Conservation (phyloP, 2,797 vertebrate species). For the Hyperoplus immaculatus region DNA sequence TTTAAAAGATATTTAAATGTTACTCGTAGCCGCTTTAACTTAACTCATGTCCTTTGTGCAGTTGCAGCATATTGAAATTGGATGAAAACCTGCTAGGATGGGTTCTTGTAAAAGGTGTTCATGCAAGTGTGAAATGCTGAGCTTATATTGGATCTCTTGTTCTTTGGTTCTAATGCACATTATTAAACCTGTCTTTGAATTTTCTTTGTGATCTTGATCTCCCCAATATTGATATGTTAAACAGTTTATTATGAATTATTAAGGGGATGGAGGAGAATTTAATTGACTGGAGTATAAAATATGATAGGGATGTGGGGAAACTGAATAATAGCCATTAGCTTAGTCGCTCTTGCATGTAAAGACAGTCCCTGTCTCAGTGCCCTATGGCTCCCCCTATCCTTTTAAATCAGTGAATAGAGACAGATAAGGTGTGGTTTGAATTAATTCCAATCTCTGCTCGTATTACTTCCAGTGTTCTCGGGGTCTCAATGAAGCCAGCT, state of each 20-base stretch:
- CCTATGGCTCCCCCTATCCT: conserved; percentile 39
- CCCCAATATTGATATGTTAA: background rate
- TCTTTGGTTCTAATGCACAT: background rate
- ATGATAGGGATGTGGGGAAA: background rate
- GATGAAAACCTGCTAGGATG: background rate
- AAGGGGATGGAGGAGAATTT: background rate
- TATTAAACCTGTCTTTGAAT: background rate
- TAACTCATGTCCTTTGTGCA: background rate
- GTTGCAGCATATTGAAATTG: background rate
- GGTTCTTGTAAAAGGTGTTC: background rate
- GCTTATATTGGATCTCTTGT: background rate
- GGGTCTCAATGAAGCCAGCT: conserved; percentile 44
- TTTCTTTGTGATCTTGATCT: background rate
- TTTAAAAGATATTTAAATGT: no score
- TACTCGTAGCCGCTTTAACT: background rate
- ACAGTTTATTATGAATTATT: conserved; percentile 6
- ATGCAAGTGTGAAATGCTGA: conserved; percentile 6
- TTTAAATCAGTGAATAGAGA: conserved; percentile 35
- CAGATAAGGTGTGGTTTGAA: conserved; percentile 59
- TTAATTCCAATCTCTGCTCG: conserved; percentile 56
- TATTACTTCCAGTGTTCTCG: conserved; percentile 63
- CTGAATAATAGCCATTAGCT: conserved; percentile 14
- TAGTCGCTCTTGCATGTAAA: conserved; percentile 16
- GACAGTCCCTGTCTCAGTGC: conserved; percentile 21
- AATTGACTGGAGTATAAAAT: background rate